phyloP scores from a whole-genome alignment of 2,113 vertebrate species.

The Bungarus multicinctus region DNA sequence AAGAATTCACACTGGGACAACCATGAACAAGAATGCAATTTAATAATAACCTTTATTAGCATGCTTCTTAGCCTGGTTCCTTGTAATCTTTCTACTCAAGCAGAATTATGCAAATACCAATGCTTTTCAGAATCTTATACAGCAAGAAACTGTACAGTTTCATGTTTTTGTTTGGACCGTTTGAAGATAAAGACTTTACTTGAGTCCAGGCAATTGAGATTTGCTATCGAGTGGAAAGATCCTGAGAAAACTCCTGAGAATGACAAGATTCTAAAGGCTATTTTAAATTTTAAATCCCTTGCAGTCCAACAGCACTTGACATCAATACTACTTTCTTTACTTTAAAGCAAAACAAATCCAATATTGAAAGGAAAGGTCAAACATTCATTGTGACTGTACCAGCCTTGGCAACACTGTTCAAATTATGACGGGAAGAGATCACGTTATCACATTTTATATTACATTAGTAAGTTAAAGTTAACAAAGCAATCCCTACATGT shows the following conservation, averaged over 20 bases:
- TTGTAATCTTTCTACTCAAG: not conserved
- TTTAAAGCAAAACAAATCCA: not conserved
- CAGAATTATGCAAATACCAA: not conserved
- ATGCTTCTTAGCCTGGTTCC: not conserved
- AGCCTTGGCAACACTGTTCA: not conserved
- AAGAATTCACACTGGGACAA: not conserved
- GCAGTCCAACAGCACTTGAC: slow-evolving; percentile 30
- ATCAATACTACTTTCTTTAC: slow-evolving; percentile 35
- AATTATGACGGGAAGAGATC: slow-evolving; percentile 1
- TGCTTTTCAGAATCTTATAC: slow-evolving; percentile 29
- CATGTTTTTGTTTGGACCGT: not conserved
- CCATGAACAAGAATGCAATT: not conserved
- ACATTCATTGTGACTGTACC: slow-evolving; percentile 1
- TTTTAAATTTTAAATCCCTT: slow-evolving; percentile 24
- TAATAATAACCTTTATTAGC: not conserved
- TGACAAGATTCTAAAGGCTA: slow-evolving; percentile 11
- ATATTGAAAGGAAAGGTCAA: not conserved
- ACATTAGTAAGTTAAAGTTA: not conserved
- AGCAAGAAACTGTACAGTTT: slow-evolving; percentile 14
- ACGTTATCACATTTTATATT: not conserved
- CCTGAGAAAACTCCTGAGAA: slow-evolving; percentile 33
- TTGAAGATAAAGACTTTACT: not conserved
- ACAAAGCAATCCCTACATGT: not conserved
- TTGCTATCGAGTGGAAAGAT: slow-evolving; percentile 43
- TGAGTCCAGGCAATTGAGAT: slow-evolving; percentile 36